Percentiles rank a stretch among this genome's conserved stretches.
Conservation (phyloP, 2,113 vertebrate genomes). For the Pelmatolapia mariae region DNA sequence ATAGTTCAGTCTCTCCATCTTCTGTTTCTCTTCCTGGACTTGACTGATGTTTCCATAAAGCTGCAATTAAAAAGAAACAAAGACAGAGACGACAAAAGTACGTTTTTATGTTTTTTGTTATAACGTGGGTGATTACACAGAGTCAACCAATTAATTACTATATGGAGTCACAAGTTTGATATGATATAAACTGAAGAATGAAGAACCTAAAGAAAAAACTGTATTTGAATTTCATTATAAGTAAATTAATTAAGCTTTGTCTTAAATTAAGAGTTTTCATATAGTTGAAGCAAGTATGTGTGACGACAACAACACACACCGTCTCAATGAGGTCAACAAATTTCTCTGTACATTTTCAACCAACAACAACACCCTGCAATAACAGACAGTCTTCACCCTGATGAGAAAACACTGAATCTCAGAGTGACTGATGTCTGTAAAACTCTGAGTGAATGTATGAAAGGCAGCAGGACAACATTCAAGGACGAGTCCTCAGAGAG, state of each 20-base stretch:
- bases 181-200: rapidly evolving
- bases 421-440: no score
- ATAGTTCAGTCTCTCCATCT: rapidly evolving
- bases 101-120: background rate
- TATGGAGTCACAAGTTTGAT: rapidly evolving
- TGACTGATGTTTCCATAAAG: rapidly evolving
- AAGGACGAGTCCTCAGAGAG: rapidly evolving
- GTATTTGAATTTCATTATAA: rapidly evolving
- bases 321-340: no score
- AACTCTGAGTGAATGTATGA: no score
- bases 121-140: rapidly evolving
- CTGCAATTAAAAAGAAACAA: background rate
- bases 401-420: no score
- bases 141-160: rapidly evolving
- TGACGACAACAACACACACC: no score
- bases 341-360: no score
- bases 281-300: no score
- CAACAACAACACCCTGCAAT: no score
- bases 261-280: no score
- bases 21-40: rapidly evolving
- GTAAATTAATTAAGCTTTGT: rapidly evolving
- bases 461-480: background rate
- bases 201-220: rapidly evolving
- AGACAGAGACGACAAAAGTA: background rate
- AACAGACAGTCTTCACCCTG: no score